These are phyloP conservation scores for Odontophorus gujanensis DNA, from an alignment of 2,113 vertebrate species.

Conservation along the genomic window DNA sequence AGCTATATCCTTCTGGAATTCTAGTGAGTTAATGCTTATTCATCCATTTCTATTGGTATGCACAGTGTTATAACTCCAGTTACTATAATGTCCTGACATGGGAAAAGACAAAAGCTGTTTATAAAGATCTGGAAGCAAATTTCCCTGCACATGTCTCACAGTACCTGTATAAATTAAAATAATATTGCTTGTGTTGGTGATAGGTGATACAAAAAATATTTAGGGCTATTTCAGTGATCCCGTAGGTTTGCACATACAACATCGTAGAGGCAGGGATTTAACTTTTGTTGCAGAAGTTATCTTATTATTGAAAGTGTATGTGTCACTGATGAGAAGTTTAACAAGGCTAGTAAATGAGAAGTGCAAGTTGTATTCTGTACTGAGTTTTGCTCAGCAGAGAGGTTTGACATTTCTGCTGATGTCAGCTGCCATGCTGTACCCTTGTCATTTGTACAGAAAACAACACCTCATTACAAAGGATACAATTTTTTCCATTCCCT, in stretches of 20 bases:
- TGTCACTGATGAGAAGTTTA: constrained; percentile 27
- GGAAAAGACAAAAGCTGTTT: background rate
- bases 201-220: background rate
- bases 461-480: background rate
- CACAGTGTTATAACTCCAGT: background rate
- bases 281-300: background rate
- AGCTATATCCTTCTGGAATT: background rate
- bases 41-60: background rate
- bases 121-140: background rate
- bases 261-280: background rate
- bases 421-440: constrained; percentile 19
- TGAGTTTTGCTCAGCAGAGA: constrained; percentile 17
- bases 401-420: constrained; percentile 31
- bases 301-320: background rate
- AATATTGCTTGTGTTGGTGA: background rate
- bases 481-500: constrained; percentile 9
- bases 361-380: background rate
- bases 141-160: fast-evolving
- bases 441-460: background rate
- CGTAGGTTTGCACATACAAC: background rate
- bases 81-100: background rate
- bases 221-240: background rate
- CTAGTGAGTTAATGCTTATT: background rate
- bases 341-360: constrained; percentile 15
- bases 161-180: background rate